Evolutionary conservation across 2,797 vertebrate genomes (phyloP).

Genomic region (Chelon labrosus): DNA sequence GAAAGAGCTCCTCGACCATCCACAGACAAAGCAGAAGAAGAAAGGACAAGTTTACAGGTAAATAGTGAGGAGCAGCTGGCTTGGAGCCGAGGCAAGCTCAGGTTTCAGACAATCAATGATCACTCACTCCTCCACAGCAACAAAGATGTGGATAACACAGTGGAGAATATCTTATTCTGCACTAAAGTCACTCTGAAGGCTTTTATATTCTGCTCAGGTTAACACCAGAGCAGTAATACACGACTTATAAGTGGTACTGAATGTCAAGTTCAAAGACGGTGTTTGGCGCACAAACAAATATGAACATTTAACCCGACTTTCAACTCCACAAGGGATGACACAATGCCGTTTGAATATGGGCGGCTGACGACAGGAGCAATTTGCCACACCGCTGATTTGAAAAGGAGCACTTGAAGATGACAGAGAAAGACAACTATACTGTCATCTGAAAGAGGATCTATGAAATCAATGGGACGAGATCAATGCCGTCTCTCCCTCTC

Average conservation of each 20-base stretch:
- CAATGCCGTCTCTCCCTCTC: slow-evolving; percentile 67
- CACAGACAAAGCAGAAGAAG: slow-evolving; percentile 70
- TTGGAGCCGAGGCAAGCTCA: slow-evolving; percentile 51
- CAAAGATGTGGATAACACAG: slow-evolving; percentile 42
- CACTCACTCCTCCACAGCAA: slow-evolving; percentile 42
- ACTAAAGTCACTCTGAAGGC: slow-evolving; percentile 28
- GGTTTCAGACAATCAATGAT: slow-evolving; percentile 68
- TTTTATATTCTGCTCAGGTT: slow-evolving; percentile 31
- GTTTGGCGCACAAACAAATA: slow-evolving; percentile 49
- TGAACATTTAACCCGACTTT: slow-evolving; percentile 66
- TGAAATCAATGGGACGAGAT: slow-evolving; percentile 83
- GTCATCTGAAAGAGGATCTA: slow-evolving; percentile 82
- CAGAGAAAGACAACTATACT: slow-evolving; percentile 80
- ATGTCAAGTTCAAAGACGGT: slow-evolving; percentile 46
- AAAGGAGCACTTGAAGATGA: slow-evolving; percentile 79
- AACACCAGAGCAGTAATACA: slow-evolving; percentile 24
- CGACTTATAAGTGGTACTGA: slow-evolving; percentile 27
- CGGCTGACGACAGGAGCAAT: slow-evolving; percentile 64
- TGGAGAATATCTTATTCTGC: slow-evolving; percentile 22
- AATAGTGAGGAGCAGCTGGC: slow-evolving; percentile 73
- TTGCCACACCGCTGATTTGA: slow-evolving; percentile 69
- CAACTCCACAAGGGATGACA: slow-evolving; percentile 58
- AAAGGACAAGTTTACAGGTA: slow-evolving; percentile 79
- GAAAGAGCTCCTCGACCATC: slow-evolving; percentile 60
- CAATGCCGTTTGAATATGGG: slow-evolving; percentile 35